These are phyloP conservation scores for Leucania comma DNA, from an alignment of 2,888 invertebrate species.

Conservation along the genomic window DNA sequence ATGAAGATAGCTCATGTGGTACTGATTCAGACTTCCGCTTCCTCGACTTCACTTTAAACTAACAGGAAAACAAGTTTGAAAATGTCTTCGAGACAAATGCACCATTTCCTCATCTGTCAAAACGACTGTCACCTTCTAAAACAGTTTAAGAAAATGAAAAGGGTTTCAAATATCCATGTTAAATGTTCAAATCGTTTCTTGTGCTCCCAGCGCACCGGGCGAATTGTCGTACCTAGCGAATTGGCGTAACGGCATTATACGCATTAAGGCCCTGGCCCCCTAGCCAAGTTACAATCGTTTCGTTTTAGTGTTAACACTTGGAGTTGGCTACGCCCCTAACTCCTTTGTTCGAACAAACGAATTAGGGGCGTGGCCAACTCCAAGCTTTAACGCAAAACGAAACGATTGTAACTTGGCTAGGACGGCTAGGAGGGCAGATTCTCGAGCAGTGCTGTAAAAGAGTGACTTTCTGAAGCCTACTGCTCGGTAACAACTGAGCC, in stretches of 20 bases:
- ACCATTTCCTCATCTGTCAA: conserved; percentile 28
- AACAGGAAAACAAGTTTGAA: neutral
- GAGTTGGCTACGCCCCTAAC: no score
- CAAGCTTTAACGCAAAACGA: no score
- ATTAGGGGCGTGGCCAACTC: no score
- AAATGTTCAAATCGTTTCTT: conserved; percentile 42
- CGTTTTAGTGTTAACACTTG: no score
- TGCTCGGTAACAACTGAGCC: no score
- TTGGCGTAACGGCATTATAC: conserved; percentile 24
- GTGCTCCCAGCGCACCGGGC: conserved; percentile 15
- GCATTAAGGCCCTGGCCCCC: no score
- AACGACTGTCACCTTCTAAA: conserved; percentile 38
- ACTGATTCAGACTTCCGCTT: neutral
- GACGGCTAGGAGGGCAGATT: no score
- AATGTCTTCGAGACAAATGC: conserved; percentile 21
- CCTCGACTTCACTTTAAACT: neutral
- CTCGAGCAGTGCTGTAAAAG: no score
- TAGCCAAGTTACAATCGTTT: no score
- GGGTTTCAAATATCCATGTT: conserved; percentile 36
- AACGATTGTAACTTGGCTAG: no score
- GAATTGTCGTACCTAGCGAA: conserved; percentile 2
- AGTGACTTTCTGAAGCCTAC: no score
- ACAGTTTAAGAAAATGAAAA: conserved; percentile 31
- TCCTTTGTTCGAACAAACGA: no score
- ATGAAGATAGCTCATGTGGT: neutral